Base-by-base conservation (phyloP, 2,797 vertebrate species). In the Molossus molossus region DNA sequence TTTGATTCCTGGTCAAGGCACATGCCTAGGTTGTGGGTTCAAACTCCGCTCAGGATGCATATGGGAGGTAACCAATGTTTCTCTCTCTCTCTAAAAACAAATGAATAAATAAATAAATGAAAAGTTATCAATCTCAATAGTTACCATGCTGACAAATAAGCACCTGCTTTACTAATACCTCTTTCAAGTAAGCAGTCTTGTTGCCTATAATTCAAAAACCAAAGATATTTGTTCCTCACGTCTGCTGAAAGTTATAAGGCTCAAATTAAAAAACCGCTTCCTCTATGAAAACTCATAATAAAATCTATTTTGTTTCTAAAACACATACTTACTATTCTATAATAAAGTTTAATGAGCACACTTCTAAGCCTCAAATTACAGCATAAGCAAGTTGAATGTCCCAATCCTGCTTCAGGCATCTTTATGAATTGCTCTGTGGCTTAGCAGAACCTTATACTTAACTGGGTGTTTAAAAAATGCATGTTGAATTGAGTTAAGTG, bases 141-240 rank as follows among this genome's bases (percentile, higher is more conserved):
- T 20, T 40, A 86, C 33, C 27, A n/a, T 15, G 67, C 14, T 72
- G 75, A 94, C 37, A 96, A 75, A 45, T 4, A 67, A 86, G 48
- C 69, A 62, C 8, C 77, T 87, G 48, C 4, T 45, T 33, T 37
- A 86, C 29, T 70, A 50, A 58, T 64, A 97, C 94, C 64, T 97
- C 94, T 86, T 92, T 95, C 14, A 97, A 88, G 62, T 97, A 89
- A 20, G 57, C 91, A 55, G 45, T 87, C 89, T 90, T 97, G 75
- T 40, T 85, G 87, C 72, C 97, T 98, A 70, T 23, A 96, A 94
- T 65, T 86, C 9, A 87, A 62, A 97, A 94, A 48, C 86, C 65
- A 69, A 70, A 90, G 45, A 80, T 67, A 94, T 4, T 60, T 87
- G 45, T 92, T 96, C 45, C 60, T 96, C n/a, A 23, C 1, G n/a